These are phyloP conservation scores for Burhinus bistriatus DNA, from an alignment of 2,113 vertebrate genomes.

Conservation along the genomic window DNA sequence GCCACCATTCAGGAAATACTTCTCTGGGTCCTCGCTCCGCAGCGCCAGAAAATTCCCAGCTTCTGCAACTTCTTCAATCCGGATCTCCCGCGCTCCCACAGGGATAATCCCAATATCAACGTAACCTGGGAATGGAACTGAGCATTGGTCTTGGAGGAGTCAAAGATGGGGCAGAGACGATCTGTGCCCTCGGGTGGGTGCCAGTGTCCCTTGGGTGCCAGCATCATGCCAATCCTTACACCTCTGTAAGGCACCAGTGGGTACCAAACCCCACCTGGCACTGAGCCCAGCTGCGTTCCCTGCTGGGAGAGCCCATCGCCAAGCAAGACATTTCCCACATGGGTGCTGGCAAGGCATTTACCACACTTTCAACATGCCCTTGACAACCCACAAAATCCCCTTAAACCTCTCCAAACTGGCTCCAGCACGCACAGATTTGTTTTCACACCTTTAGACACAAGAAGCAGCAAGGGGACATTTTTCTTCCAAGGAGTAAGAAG, in stretches of 20 bases:
- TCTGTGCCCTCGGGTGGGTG: not conserved
- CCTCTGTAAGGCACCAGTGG: not conserved
- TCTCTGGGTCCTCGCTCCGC: constrained; percentile 82
- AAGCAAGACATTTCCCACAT: accelerated
- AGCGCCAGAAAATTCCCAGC: constrained; percentile 91
- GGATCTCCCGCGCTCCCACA: constrained; percentile 85
- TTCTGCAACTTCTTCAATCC: constrained; percentile 87
- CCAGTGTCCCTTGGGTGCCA: not conserved
- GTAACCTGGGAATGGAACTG: constrained; percentile 74
- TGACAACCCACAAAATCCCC: not conserved
- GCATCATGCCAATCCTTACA: not conserved
- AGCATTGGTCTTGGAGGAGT: accelerated
- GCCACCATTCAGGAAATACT: constrained; percentile 91
- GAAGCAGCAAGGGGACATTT: not conserved
- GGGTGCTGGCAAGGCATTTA: not conserved
- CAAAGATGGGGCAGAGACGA: accelerated
- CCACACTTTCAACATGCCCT: not conserved
- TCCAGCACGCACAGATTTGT: not conserved
- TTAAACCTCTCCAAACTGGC: not conserved
- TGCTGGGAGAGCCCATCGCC: not conserved
- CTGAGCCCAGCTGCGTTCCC: not conserved
- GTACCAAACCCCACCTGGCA: not conserved
- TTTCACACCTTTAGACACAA: not conserved
- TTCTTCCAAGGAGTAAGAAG: not conserved
- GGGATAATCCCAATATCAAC: constrained; percentile 94